A percentile compares a stretch with the other conserved stretches of the same genome.
Evolutionary conservation across 2,888 invertebrate species (phyloP).

Genomic region (Argyresthia albistria): DNA sequence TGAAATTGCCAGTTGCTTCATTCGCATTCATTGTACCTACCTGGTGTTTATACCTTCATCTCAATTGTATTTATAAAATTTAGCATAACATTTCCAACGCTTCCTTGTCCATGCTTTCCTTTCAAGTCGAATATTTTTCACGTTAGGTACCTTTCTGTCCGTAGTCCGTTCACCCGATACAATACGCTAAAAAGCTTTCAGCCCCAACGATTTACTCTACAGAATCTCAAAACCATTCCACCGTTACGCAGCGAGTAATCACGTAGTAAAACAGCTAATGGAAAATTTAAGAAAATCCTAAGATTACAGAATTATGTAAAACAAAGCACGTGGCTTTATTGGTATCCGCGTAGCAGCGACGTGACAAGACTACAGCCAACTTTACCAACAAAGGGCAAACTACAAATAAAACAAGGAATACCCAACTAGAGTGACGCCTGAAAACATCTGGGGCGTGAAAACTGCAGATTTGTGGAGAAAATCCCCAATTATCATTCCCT

Average conservation of each 20-base stretch:
- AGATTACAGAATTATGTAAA: conserved; percentile 25
- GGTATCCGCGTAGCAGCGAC: conserved; percentile 31
- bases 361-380: conserved; percentile 32
- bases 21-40: neutral
- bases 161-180: too few species aligned
- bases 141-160: neutral
- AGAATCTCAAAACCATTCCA: too few species aligned
- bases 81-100: too few species aligned
- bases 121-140: too few species aligned
- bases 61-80: too few species aligned
- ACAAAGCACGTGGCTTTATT: conserved; percentile 34
- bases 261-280: neutral
- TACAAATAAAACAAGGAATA: too few species aligned
- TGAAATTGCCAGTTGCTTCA: conserved; percentile 13
- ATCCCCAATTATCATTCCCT: conserved; percentile 14
- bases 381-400: conserved; percentile 27
- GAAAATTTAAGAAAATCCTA: conserved; percentile 9
- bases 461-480: neutral
- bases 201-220: too few species aligned
- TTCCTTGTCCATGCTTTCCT: too few species aligned
- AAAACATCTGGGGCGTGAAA: neutral
- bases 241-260: neutral
- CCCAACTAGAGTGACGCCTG: neutral
- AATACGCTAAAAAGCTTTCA: too few species aligned
- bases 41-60: too few species aligned